phyloP scores from a whole-genome alignment of 2,797 vertebrate genomes.

The Ibycter americanus region DNA sequence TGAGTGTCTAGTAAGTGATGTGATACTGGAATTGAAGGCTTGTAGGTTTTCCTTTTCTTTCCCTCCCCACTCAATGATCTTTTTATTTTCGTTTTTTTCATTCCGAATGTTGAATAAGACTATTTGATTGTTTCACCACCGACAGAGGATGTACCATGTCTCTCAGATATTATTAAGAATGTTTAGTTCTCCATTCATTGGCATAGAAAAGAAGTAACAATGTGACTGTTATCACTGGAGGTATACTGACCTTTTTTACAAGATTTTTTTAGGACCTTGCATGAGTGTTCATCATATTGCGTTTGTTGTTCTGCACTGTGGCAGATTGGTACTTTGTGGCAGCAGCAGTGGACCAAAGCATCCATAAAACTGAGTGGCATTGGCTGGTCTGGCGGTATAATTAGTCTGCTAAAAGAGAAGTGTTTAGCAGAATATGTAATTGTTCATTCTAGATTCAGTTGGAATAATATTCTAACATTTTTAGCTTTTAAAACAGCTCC shows the following conservation, averaged over 20 bases:
- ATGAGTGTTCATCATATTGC: background rate
- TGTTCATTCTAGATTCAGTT: background rate
- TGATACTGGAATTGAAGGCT: background rate
- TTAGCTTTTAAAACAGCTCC: background rate
- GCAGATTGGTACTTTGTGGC: background rate
- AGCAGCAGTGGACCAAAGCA: background rate
- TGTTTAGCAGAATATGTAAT: background rate
- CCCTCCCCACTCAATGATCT: background rate
- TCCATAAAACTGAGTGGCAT: background rate
- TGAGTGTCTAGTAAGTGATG: background rate
- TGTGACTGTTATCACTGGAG: background rate
- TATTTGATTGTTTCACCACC: background rate
- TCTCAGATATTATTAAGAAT: background rate
- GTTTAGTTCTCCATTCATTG: background rate
- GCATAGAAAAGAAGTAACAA: background rate
- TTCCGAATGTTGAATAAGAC: background rate
- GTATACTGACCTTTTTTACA: background rate
- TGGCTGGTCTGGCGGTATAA: background rate
- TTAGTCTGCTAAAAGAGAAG: background rate
- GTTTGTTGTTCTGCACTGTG: background rate
- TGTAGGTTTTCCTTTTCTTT: background rate
- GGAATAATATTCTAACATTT: background rate
- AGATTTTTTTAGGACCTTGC: background rate
- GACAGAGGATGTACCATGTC: rapidly evolving
- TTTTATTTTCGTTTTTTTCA: background rate